Base-by-base conservation (phyloP, 92 coral and sea anemone genomes). In the Palythoa grandis region DNA sequence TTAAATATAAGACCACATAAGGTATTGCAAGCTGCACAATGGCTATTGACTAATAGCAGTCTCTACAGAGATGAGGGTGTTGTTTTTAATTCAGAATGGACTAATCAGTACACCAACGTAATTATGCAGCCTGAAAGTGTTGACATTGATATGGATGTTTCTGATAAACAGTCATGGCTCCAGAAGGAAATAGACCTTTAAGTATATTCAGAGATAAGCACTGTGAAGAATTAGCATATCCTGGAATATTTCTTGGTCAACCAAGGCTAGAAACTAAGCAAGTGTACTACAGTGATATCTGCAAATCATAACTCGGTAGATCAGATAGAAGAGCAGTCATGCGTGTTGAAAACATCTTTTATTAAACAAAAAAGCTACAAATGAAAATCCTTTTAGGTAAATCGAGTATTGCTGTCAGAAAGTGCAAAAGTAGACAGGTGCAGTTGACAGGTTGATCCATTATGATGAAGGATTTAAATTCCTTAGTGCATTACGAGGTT, bases 1-100 rank as follows among this genome's bases (percentile, higher is more conserved):
- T 78, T 89, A 69, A 89, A 70, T 78, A 61, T 85, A 40, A 89
- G 92, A 79, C 89, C 89, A 66, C 82, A 85, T 35, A 85, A 84
- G 70, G 76, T 85, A 70, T 52, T 67, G 16, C 58, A 89, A 70
- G 91, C 88, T 29, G 88, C 91, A 5, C 52, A 25, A 52, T 84
- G 91, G 91, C 83, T 89, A 35, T 53, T 77, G 20, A 65, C 60
- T 56, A 89, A 86, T 39, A 84, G 91, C 67, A 60, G 56, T 77
- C 66, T 89, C 43, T 89, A 76, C 43, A 76, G 75, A 77, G 88
- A 84, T 35, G 88, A 77, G 56, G 88, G 88, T 58, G 68, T 89
- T 63, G 43, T 29, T n/a, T 56, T 89, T 25, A 74, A 86, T 70
- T 67, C 43, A 89, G 67, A 89, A 17, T 86, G 92, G 92, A n/a